Conservation (phyloP, 2,113 vertebrate genomes). For the Notiomystis cincta region DNA sequence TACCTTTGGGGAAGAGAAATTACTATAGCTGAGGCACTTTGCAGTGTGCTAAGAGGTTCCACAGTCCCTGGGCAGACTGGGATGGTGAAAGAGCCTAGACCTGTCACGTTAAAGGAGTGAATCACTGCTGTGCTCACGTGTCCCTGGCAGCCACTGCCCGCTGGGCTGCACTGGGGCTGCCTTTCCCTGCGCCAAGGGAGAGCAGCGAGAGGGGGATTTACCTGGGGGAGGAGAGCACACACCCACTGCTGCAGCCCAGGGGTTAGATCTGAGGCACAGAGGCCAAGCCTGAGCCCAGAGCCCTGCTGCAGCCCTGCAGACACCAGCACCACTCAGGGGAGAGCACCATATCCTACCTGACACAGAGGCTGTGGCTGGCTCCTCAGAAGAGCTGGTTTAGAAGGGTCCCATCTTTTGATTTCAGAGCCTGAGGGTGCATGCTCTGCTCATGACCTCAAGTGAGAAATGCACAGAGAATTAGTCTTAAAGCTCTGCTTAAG, state of each 20-base stretch:
- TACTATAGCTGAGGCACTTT: not conserved
- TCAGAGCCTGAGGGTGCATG: not conserved
- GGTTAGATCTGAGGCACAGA: not conserved
- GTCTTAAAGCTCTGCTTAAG: not conserved
- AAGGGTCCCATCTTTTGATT: not conserved
- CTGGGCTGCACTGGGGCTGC: not conserved
- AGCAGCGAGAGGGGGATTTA: not conserved
- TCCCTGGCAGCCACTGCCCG: not conserved
- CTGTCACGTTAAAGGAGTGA: not conserved
- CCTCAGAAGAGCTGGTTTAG: not conserved
- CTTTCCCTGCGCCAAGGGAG: not conserved
- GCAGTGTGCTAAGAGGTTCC: not conserved
- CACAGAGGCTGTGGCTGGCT: not conserved
- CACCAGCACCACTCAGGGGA: fast-evolving
- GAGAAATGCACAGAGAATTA: not conserved
- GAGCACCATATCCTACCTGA: fast-evolving
- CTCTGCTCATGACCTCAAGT: not conserved
- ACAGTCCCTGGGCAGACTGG: not conserved
- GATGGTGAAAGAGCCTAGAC: not conserved
- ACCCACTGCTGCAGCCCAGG: not conserved
- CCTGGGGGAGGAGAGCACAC: fast-evolving
- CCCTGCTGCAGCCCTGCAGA: not conserved
- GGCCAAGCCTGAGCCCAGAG: not conserved
- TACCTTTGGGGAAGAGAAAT: not conserved
- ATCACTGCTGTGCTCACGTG: fast-evolving